Evolutionary conservation across 1,140 invertebrate genomes (phyloP).

Genomic region (Coptotermes formosanus): DNA sequence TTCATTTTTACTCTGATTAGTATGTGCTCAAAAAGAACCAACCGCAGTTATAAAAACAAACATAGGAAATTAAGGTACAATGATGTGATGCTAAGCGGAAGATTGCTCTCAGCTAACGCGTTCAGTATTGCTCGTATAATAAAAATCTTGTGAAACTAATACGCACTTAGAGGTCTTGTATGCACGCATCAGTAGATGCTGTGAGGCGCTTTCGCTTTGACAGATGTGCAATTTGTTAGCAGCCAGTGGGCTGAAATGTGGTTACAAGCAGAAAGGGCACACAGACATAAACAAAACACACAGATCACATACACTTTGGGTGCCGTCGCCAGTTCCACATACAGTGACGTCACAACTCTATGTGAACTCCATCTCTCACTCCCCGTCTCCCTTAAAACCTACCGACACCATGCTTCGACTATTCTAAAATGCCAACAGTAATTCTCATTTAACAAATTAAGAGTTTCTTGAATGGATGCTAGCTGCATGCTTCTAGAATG

Average conservation of each 20-base stretch:
- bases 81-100: background rate
- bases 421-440: background rate
- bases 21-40: background rate
- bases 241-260: slow-evolving; percentile 8
- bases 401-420: background rate
- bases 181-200: slow-evolving; percentile 1
- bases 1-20: background rate
- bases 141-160: slow-evolving; percentile 3
- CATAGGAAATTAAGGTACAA: background rate
- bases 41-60: background rate
- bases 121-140: background rate
- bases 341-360: background rate
- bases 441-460: background rate
- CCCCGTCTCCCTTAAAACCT: background rate
- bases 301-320: background rate
- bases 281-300: background rate
- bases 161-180: background rate
- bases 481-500: too few species aligned
- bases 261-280: background rate
- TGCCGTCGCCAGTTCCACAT: background rate
- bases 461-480: background rate
- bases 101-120: background rate
- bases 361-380: background rate
- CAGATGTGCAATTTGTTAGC: slow-evolving; percentile 5
- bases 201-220: background rate